A percentile compares a stretch with the other conserved stretches of the same genome.
Evolutionary conservation across 2,797 vertebrate genomes (phyloP).

Genomic region (Hydrophis major): DNA sequence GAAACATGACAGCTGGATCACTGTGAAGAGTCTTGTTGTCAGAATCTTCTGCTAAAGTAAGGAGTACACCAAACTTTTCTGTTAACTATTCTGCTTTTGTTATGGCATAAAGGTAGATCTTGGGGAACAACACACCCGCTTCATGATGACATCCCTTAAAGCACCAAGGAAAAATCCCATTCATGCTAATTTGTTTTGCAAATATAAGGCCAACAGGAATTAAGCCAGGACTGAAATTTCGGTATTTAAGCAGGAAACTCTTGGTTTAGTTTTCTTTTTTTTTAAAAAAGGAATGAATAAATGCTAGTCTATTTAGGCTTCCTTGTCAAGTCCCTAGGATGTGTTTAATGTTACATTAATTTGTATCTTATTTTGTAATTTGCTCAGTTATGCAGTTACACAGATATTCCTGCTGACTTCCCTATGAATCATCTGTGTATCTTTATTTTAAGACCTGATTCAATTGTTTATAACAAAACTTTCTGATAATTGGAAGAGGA

Average conservation of each 20-base stretch:
- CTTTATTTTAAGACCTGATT: not conserved
- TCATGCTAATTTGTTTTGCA: not conserved
- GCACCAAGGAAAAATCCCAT: not conserved
- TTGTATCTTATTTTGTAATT: not conserved
- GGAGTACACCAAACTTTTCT: not conserved
- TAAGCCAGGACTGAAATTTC: not conserved
- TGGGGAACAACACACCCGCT: not conserved
- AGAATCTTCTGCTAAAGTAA: not conserved
- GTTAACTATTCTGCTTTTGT: not conserved
- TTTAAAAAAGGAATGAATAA: accelerated
- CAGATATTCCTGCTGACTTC: not conserved
- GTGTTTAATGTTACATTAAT: not conserved
- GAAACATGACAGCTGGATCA: not conserved
- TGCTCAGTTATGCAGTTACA: slow-evolving; percentile 1
- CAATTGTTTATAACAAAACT: not conserved
- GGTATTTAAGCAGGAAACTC: not conserved
- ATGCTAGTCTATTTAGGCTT: not conserved
- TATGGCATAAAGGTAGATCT: not conserved
- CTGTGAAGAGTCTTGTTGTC: not conserved
- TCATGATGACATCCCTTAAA: not conserved
- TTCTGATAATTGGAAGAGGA: not conserved
- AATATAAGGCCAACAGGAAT: not conserved
- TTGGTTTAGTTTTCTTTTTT: not conserved
- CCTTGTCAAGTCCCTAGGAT: accelerated
- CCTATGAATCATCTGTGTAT: not conserved